These are phyloP conservation scores for Ahaetulla prasina DNA, from an alignment of 2,113 vertebrate genomes.

Conservation along the genomic window DNA sequence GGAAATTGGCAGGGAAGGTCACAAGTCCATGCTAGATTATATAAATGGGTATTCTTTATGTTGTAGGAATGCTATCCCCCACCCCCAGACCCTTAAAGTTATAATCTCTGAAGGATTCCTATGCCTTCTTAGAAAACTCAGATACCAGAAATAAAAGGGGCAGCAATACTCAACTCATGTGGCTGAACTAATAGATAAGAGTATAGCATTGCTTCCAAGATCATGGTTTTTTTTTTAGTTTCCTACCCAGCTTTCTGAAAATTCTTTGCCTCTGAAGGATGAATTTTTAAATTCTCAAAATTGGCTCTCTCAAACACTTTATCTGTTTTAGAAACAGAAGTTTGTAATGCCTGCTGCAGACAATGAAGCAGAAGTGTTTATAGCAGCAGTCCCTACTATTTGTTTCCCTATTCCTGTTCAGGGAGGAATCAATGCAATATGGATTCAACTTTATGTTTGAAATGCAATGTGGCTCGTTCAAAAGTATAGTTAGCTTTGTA, in stretches of 20 bases:
- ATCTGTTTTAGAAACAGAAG: background rate
- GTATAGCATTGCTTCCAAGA: background rate
- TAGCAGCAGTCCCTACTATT: background rate
- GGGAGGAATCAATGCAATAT: background rate
- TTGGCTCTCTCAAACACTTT: background rate
- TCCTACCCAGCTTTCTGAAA: background rate
- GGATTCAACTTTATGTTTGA: background rate
- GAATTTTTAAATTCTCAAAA: background rate
- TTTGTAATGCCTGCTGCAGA: background rate
- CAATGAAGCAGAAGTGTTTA: background rate
- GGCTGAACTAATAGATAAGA: background rate
- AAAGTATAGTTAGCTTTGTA: background rate
- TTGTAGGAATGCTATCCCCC: background rate
- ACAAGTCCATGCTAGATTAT: background rate
- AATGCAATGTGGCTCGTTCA: background rate
- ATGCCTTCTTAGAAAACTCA: background rate
- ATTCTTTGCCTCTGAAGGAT: background rate
- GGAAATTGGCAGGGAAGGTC: no score
- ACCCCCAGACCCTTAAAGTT: background rate
- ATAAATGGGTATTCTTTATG: background rate
- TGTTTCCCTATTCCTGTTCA: background rate
- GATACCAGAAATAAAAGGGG: background rate
- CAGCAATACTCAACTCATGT: background rate
- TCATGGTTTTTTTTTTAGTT: background rate
- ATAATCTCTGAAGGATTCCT: background rate